Percentiles rank a stretch among this genome's conserved stretches.
These are phyloP conservation scores for Agelaius phoeniceus DNA, from an alignment of 2,113 vertebrate species.

Conservation along the genomic window DNA sequence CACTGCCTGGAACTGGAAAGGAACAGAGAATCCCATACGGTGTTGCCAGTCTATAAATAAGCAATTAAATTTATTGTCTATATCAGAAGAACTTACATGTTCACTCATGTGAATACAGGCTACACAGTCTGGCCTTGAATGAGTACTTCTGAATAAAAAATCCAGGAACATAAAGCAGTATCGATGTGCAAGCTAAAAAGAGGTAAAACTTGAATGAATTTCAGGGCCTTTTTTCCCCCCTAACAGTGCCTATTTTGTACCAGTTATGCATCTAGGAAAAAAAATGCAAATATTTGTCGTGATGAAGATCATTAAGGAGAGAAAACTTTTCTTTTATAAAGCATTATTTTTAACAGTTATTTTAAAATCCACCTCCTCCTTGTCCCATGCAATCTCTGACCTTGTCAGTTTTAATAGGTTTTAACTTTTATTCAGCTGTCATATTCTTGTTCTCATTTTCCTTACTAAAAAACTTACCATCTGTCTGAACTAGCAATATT, in stretches of 20 bases:
- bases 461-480: background rate
- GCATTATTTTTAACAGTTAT: background rate
- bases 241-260: background rate
- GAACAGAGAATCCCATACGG: background rate
- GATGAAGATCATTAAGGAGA: background rate
- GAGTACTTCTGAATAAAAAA: background rate
- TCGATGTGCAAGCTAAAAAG: background rate
- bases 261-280: background rate
- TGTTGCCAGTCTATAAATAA: background rate
- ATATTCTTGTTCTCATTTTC: slow-evolving; percentile 9
- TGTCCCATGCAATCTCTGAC: background rate
- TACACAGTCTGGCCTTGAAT: background rate
- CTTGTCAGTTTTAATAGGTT: slow-evolving; percentile 39
- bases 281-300: background rate
- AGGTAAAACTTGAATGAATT: background rate
- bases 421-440: slow-evolving; percentile 35
- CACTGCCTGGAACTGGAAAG: background rate
- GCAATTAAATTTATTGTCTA: background rate
- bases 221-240: background rate
- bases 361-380: slow-evolving; percentile 3
- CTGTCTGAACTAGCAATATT: slow-evolving; percentile 45
- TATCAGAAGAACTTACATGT: background rate
- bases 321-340: background rate
- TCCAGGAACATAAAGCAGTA: background rate
- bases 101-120: background rate